phyloP scores from a whole-genome alignment of 2,113 vertebrate species.

The Pseudolaguvia tuberculata region DNA sequence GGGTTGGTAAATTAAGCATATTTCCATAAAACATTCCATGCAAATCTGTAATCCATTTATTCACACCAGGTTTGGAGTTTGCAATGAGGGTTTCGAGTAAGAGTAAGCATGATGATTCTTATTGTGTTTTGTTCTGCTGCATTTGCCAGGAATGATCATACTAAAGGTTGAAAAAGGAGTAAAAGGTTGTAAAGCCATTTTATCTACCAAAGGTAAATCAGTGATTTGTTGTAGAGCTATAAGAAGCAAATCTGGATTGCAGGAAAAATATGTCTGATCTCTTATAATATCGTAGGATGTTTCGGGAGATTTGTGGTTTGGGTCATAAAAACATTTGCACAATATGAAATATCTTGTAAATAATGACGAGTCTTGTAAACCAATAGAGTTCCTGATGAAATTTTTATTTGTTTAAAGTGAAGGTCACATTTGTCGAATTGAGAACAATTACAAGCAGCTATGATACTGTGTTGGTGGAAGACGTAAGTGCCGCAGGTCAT shows the following conservation, averaged over 20 bases:
- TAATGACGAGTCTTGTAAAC: not conserved
- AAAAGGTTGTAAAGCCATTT: not conserved
- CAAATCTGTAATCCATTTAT: not conserved
- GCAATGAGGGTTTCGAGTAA: not conserved
- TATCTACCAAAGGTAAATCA: not conserved
- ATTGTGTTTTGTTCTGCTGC: not conserved
- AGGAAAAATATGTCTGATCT: not conserved
- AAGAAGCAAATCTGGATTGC: slow-evolving; percentile 3
- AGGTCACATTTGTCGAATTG: not conserved
- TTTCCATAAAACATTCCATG: not conserved
- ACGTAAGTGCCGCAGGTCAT: not conserved
- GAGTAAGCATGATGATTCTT: not conserved
- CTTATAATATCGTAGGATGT: too few species aligned
- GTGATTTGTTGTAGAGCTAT: slow-evolving; percentile 1
- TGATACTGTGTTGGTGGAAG: not conserved
- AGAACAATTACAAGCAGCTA: not conserved
- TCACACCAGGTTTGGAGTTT: not conserved
- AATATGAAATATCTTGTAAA: not conserved
- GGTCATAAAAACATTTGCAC: not conserved
- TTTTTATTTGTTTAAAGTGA: not conserved
- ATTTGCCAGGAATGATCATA: not conserved
- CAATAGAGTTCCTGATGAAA: not conserved
- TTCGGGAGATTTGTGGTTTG: not conserved
- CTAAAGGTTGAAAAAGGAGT: not conserved
- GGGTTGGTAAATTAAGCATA: not conserved